Evolutionary conservation across 2,113 vertebrate species (phyloP).

Genomic region (Macaca nemestrina): DNA sequence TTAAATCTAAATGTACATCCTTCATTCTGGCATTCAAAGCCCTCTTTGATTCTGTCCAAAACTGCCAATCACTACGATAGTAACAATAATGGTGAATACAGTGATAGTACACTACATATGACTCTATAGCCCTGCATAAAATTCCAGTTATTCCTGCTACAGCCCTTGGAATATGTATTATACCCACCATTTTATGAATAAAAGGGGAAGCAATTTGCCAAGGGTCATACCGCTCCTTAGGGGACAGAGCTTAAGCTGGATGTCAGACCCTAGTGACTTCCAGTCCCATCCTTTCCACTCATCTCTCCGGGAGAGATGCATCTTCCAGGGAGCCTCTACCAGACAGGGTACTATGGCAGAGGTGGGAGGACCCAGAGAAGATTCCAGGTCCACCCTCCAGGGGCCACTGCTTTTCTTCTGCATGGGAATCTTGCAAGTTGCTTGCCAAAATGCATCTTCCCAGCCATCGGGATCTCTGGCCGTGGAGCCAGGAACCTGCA

Average conservation of each 20-base stretch:
- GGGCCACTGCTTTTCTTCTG: background rate
- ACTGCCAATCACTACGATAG: background rate
- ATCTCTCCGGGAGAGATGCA: background rate
- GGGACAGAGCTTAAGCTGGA: background rate
- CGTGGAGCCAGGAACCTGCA: background rate
- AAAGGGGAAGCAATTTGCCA: background rate
- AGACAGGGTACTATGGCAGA: background rate
- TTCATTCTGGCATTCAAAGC: background rate
- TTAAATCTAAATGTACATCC: background rate
- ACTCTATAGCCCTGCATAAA: background rate
- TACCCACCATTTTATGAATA: background rate
- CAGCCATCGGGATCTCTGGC: background rate
- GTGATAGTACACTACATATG: no score
- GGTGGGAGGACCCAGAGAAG: background rate
- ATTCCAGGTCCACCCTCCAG: background rate
- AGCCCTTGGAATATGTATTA: background rate
- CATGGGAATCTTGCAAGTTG: background rate
- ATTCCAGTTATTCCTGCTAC: background rate
- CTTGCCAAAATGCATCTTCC: background rate
- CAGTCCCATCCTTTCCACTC: background rate
- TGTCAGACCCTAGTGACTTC: background rate
- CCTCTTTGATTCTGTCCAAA: background rate
- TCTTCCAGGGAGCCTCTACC: background rate
- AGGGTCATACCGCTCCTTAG: no score
- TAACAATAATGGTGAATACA: fast-evolving